Conservation (phyloP, 2,113 vertebrate species). For the Antechinus flavipes region DNA sequence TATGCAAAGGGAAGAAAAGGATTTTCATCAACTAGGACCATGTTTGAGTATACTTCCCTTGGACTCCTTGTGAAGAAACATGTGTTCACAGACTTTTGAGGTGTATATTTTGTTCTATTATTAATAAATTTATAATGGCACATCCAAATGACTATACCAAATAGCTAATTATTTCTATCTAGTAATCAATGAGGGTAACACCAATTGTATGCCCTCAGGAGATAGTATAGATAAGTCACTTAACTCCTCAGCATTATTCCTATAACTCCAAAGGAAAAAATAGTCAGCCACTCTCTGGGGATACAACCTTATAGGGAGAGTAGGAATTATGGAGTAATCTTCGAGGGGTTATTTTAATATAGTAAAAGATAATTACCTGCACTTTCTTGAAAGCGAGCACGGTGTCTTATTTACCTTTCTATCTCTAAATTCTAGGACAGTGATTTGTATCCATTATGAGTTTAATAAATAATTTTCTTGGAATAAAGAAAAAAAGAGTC, state of each 20-base stretch:
- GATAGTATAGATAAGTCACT: neutral
- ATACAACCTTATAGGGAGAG: neutral
- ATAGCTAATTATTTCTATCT: neutral
- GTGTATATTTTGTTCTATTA: neutral
- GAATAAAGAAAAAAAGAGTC: neutral
- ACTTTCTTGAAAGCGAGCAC: neutral
- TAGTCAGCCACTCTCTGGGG: neutral
- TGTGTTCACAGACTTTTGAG: neutral
- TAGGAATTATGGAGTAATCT: neutral
- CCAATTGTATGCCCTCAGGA: neutral
- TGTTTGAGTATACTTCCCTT: neutral
- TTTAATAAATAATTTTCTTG: neutral
- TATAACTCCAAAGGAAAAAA: neutral
- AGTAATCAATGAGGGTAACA: neutral
- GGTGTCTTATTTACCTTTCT: neutral
- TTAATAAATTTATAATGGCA: neutral
- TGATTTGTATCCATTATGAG: neutral
- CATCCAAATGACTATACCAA: neutral
- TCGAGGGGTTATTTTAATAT: neutral
- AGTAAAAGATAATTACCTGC: neutral
- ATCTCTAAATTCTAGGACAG: neutral
- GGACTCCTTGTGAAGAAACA: neutral
- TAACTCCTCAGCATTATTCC: neutral
- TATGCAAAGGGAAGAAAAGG: neutral
- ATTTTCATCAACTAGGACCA: neutral